phyloP scores from a whole-genome alignment of 2,113 vertebrate species.

The Delphinapterus leucas region DNA sequence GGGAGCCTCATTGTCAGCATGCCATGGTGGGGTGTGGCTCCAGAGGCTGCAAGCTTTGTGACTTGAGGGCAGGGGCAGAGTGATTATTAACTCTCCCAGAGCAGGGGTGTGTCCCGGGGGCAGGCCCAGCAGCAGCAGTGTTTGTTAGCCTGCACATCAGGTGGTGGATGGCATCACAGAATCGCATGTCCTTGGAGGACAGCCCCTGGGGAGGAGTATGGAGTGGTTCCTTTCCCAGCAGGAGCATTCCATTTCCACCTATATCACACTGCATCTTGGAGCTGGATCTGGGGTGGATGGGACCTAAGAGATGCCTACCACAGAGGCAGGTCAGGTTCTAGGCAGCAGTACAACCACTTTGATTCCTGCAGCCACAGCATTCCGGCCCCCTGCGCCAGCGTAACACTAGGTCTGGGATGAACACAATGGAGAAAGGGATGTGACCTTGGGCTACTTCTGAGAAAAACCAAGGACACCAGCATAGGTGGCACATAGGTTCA shows the following conservation, averaged over 20 bases:
- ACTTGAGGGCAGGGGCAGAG: neutral
- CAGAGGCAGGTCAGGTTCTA: neutral
- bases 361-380: neutral
- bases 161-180: neutral
- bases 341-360: neutral
- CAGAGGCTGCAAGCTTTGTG: neutral
- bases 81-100: neutral
- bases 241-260: neutral
- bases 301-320: neutral
- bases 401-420: neutral
- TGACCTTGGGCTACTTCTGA: neutral
- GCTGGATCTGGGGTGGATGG: neutral
- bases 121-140: neutral
- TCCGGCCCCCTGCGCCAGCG: neutral
- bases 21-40: neutral
- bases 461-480: neutral
- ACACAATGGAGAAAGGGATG: neutral
- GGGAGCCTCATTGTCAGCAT: neutral
- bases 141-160: neutral
- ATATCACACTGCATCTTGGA: neutral
- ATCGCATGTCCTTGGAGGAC: neutral
- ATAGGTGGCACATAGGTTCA: neutral
- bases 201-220: neutral
- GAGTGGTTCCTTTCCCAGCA: neutral
- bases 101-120: neutral